Conservation (phyloP, 2,113 vertebrate genomes). For the Pholis gunnellus region DNA sequence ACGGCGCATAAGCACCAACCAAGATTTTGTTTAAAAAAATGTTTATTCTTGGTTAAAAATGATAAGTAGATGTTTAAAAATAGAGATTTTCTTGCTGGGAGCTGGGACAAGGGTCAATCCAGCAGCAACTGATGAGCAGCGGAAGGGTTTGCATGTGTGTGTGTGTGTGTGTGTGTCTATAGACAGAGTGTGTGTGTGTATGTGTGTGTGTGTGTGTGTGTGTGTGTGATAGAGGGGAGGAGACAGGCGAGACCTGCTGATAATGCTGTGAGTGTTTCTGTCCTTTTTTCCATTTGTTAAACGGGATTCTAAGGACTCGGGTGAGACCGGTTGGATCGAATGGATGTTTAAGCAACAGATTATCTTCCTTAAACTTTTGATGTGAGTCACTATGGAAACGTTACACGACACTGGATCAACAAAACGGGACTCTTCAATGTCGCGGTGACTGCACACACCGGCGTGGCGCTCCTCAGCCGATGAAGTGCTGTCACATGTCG, state of each 20-base stretch:
- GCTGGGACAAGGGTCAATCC: slow-evolving; percentile 43
- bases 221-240: slow-evolving; percentile 33
- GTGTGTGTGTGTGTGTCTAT: slow-evolving; percentile 1
- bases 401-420: background rate
- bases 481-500: background rate
- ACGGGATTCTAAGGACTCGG: background rate
- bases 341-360: slow-evolving; percentile 9
- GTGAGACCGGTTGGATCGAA: background rate
- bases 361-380: background rate
- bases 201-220: slow-evolving; percentile 24
- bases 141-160: slow-evolving; percentile 20
- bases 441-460: background rate
- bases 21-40: background rate
- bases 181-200: background rate
- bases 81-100: background rate
- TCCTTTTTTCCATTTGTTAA: slow-evolving; percentile 11
- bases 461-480: background rate
- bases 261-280: slow-evolving; percentile 20
- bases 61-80: background rate
- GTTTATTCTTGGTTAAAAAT: background rate
- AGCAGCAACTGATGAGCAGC: slow-evolving; percentile 25
- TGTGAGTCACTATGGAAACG: background rate
- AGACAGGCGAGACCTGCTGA: slow-evolving; percentile 20
- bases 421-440: fast-evolving
- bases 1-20: background rate